These are phyloP conservation scores for Cottoperca gobio DNA, from an alignment of 2,797 vertebrate species.

Conservation along the genomic window DNA sequence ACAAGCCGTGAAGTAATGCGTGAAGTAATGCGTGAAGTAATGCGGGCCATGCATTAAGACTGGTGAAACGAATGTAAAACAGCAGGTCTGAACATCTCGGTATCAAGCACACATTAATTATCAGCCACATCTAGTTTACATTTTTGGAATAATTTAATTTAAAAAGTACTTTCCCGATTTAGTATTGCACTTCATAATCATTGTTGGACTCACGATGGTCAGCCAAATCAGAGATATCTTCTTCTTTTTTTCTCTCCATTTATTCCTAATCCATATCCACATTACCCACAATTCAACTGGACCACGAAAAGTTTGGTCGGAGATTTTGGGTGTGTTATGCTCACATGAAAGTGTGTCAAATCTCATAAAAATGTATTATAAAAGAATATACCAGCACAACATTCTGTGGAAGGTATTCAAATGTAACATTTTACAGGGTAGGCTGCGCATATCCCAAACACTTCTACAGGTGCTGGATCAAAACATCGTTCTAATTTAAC, in stretches of 20 bases:
- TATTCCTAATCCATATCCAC: neutral
- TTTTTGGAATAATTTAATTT: neutral
- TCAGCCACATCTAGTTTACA: constrained; percentile 10
- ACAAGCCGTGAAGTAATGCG: no score
- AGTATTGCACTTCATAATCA: neutral
- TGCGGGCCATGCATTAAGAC: constrained; percentile 17
- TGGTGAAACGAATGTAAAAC: constrained; percentile 9
- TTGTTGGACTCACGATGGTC: neutral
- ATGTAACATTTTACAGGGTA: constrained; percentile 2
- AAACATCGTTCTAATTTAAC: no score
- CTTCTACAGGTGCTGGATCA: no score
- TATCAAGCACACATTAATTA: neutral
- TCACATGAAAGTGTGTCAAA: no score
- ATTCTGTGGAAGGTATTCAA: neutral
- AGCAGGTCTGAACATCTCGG: neutral
- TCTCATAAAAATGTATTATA: neutral
- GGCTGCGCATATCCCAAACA: no score
- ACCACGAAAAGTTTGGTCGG: neutral
- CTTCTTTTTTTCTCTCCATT: neutral
- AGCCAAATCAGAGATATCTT: neutral
- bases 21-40: no score
- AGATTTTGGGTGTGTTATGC: neutral
- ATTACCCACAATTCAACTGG: constrained; percentile 17
- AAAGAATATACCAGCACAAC: fast-evolving
- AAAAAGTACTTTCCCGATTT: neutral